Base-by-base conservation (phyloP, 1,140 invertebrate species). In the Drosophila lini region DNA sequence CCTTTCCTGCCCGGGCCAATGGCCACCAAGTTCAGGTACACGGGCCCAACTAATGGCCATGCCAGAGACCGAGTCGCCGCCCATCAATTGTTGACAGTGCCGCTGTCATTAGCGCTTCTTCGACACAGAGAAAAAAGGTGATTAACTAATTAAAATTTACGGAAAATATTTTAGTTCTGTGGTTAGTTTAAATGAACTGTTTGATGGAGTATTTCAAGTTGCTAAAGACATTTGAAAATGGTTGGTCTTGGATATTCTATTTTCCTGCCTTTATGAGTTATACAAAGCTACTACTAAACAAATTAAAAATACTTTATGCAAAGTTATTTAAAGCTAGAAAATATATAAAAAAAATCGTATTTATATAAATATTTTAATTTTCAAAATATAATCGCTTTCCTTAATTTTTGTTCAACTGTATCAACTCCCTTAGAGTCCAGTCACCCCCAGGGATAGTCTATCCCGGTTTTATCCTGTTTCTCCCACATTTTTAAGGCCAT, bases 21-120 rank as follows among this genome's bases (percentile, higher is more conserved):
- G 32, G 34, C 41, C 71, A 56, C 62, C 78, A 86, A 86, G 79
- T 88, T 86, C 80, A 88, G 83, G 79, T 74, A 68, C 75, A 73
- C 62, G 41, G 48, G 73, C 59, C 62, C 38, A 55, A 57, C 69
- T 81, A 81, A 81, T 74, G 60, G 74, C 48, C 57, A 31, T 36
- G 71, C 32, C 63, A 53, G 56, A 50, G 38, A 55, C 40, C 57
- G 11, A 41, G 58, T 42, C 56, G 40, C 58, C 42, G 67, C 40
- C 74, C 74, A 77, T 78, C 74, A 78, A 78, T 74, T 74, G 80
- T 78, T 80, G 83, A 79, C 79, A 48, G 52, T 79, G 83, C 45
- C 67, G 83, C 63, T 88, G 83, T 82, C 76, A 88, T 86, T 88
- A 86, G 68, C 68, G 57, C 60, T 61, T 62, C 36, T 45, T 44